Conservation (phyloP, 2,888 invertebrate genomes). For the Acleris cristana region DNA sequence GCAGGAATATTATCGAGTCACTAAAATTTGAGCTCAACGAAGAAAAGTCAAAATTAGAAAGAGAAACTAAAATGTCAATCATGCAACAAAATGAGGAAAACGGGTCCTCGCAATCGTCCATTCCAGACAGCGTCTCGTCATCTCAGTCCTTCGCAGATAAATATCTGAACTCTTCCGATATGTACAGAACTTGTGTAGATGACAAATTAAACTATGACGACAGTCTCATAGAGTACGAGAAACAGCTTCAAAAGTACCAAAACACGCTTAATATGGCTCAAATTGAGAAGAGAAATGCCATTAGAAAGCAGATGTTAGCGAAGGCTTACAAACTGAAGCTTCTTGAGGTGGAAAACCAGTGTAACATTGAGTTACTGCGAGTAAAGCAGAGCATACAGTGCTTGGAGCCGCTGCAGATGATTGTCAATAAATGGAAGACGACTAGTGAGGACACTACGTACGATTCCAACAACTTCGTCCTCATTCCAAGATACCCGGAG, state of each 20-base stretch:
- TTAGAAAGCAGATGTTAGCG: slow-evolving; percentile 75
- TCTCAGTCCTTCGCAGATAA: slow-evolving; percentile 43
- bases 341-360: slow-evolving; percentile 78
- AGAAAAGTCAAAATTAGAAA: slow-evolving; percentile 68
- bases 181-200: slow-evolving; percentile 61
- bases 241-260: slow-evolving; percentile 74
- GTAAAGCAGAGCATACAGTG: slow-evolving; percentile 78
- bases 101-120: slow-evolving; percentile 28
- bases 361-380: slow-evolving; percentile 73
- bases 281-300: slow-evolving; percentile 75
- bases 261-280: slow-evolving; percentile 75
- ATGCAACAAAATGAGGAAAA: slow-evolving; percentile 36
- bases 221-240: slow-evolving; percentile 73
- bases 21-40: slow-evolving; percentile 68
- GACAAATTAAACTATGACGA: slow-evolving; percentile 68
- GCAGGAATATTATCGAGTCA: slow-evolving; percentile 68
- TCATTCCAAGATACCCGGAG: slow-evolving; percentile 69
- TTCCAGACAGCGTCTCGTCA: slow-evolving; percentile 42
- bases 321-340: slow-evolving; percentile 74
- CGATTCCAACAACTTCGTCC: slow-evolving; percentile 63
- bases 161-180: slow-evolving; percentile 43
- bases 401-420: slow-evolving; percentile 71
- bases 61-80: slow-evolving; percentile 48
- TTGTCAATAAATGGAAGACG: slow-evolving; percentile 71
- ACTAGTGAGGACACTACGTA: slow-evolving; percentile 52